Percentiles rank a stretch among this genome's conserved stretches.
Conservation (phyloP, 1,140 invertebrate genomes). For the Conopomorpha cramerella region DNA sequence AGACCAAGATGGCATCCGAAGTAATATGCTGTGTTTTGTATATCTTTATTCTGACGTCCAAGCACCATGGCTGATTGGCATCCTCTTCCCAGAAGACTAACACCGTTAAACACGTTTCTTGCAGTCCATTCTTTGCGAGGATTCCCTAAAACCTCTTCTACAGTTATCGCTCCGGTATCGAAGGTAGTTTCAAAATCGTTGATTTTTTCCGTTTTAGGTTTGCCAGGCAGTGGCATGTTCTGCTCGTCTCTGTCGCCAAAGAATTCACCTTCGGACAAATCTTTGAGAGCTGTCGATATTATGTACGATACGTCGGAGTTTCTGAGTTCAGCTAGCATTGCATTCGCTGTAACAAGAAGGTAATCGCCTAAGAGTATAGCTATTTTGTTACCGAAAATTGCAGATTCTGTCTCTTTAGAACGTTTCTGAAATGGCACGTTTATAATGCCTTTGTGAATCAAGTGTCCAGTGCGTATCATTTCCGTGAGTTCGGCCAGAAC, state of each 20-base stretch:
- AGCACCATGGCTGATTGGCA: slow-evolving; percentile 81
- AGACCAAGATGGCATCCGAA: slow-evolving; percentile 86
- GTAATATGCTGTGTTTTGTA: slow-evolving; percentile 72
- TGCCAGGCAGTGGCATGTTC: slow-evolving; percentile 75
- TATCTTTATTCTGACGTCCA: slow-evolving; percentile 69
- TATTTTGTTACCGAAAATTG: slow-evolving; percentile 86
- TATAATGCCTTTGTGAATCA: slow-evolving; percentile 87
- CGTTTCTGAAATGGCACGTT: slow-evolving; percentile 67
- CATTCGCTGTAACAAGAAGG: slow-evolving; percentile 81
- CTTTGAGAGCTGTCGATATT: slow-evolving; percentile 79
- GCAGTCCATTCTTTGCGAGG: slow-evolving; percentile 81
- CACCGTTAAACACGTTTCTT: slow-evolving; percentile 75
- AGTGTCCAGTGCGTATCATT: slow-evolving; percentile 92
- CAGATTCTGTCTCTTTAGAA: slow-evolving; percentile 43
- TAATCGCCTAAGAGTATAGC: slow-evolving; percentile 89
- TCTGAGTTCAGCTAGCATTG: slow-evolving; percentile 74
- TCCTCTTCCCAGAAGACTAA: slow-evolving; percentile 78
- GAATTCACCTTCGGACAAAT: slow-evolving; percentile 86
- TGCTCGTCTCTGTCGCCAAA: slow-evolving; percentile 76
- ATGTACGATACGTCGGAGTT: slow-evolving; percentile 78
- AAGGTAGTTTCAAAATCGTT: slow-evolving; percentile 31
- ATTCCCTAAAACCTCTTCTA: slow-evolving; percentile 63
- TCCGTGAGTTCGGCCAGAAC: slow-evolving; percentile 88
- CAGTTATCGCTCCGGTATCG: slow-evolving; percentile 30
- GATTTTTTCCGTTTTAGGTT: slow-evolving; percentile 33